These are phyloP conservation scores for Oreohelix idahoensis DNA, from an alignment of 1,140 invertebrate genomes.

Conservation along the genomic window DNA sequence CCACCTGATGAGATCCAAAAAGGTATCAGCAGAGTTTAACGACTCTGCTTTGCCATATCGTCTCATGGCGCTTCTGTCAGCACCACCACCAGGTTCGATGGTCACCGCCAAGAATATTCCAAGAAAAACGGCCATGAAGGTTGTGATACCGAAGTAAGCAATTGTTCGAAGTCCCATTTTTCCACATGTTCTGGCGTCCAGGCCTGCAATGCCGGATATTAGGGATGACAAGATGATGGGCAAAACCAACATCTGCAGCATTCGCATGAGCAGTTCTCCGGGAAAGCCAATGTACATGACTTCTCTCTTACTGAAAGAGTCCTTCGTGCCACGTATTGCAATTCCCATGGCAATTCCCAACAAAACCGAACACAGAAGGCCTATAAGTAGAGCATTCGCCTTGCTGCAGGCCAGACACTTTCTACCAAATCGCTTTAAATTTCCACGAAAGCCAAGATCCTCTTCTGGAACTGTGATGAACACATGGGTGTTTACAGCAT, in stretches of 20 bases:
- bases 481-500: conserved; percentile 61
- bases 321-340: conserved; percentile 46
- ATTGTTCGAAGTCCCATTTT: conserved; percentile 80
- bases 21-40: conserved; percentile 65
- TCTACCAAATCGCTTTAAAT: conserved; percentile 43
- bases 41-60: conserved; percentile 60
- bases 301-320: conserved; percentile 55
- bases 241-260: conserved; percentile 75
- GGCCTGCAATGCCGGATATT: conserved; percentile 69
- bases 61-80: conserved; percentile 57
- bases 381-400: conserved; percentile 64
- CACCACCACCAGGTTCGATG: conserved; percentile 72
- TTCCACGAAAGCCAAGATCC: conserved; percentile 39
- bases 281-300: conserved; percentile 72
- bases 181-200: conserved; percentile 71
- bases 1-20: conserved; percentile 68
- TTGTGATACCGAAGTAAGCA: conserved; percentile 92
- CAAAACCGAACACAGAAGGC: conserved; percentile 61
- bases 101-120: conserved; percentile 68
- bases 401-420: conserved; percentile 58
- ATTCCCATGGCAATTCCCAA: conserved; percentile 61
- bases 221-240: conserved; percentile 74
- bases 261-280: conserved; percentile 75
- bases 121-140: conserved; percentile 75
- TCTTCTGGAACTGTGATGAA: conserved; percentile 53